Evolutionary conservation across 37 sponge, comb jelly and placozoan genomes (phyloP), one percentile per base, ranked within the genome.

Genomic region (Chondrosia reniformis): DNA sequence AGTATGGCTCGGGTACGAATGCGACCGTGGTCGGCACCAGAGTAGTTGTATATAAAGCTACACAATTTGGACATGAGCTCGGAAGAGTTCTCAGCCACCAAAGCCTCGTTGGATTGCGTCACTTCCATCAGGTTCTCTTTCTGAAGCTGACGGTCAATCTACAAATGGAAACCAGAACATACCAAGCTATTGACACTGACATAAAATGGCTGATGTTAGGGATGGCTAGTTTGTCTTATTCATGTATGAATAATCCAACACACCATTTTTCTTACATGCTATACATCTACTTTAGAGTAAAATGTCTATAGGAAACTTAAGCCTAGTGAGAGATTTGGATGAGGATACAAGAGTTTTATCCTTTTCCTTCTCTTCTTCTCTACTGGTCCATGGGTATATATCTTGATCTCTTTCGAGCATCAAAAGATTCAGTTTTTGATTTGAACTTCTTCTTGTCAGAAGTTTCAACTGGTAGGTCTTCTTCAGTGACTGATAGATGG

Each of bases 1-100:
- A 98, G 81, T 67, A 98, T 82, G 63, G 99, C 91, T 8, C 95
- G 67, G 0, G 94, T 93, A 28, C 91, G 84, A 44, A 93, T 91
- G 28, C 91, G 83, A 21, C 85, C 87, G 38, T 69, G 74, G 17
- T 24, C 76, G 64, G 58, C 43, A 33, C 67, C 66, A 31, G 40
- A 76, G 40, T 76, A 84, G 75, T 81, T 86, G 84, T 91, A 91
- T 15, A 91, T 91, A 79, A 72, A 80, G 45, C 79, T 86, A 22
- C 87, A 83, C 43, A 91, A 81, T 31, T 39, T 31, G 19, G 87
- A 42, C 74, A 91, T 81, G 31, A 86, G 25, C 37, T 46, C 49
- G 31, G 67, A 39, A n/a, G 84, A 76, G 44, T 78, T 49, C n/a
- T 81, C 79, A 1, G 44, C 38, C 3, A 40, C 58, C n/a, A n/a